Conservation (phyloP, 2,888 invertebrate genomes). For the Phyllotreta striolata region DNA sequence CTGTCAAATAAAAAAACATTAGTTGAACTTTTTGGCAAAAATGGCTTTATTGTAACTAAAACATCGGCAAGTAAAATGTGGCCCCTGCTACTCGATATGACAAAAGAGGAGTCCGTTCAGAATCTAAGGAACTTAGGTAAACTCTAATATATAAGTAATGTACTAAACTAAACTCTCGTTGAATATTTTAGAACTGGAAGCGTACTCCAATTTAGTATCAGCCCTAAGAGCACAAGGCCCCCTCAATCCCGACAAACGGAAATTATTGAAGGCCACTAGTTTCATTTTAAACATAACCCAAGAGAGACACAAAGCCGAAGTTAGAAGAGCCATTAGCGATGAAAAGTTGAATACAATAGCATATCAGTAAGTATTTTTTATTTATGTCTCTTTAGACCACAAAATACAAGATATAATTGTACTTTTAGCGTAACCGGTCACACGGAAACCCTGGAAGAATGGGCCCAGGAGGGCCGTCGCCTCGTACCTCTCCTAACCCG, state of each 20-base stretch:
- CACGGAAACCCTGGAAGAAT: slow-evolving; percentile 72
- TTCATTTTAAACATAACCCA: slow-evolving; percentile 84
- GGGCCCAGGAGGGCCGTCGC: slow-evolving; percentile 88
- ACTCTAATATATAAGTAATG: slow-evolving; percentile 16
- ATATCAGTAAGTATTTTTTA: slow-evolving; percentile 74
- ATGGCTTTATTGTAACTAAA: slow-evolving; percentile 40
- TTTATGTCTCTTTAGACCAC: no score
- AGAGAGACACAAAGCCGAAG: slow-evolving; percentile 92
- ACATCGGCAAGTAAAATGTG: slow-evolving; percentile 61
- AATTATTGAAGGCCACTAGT: slow-evolving; percentile 83
- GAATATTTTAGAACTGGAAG: slow-evolving; percentile 78
- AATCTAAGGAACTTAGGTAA: slow-evolving; percentile 87
- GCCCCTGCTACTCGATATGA: slow-evolving; percentile 83
- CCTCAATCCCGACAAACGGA: slow-evolving; percentile 83
- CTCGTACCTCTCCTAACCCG: slow-evolving; percentile 84
- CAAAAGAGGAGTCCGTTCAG: slow-evolving; percentile 88
- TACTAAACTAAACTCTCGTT: neutral
- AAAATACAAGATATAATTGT: neutral
- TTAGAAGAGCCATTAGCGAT: slow-evolving; percentile 90
- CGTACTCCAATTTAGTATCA: slow-evolving; percentile 88
- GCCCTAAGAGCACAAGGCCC: slow-evolving; percentile 93
- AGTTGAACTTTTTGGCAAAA: slow-evolving; percentile 33
- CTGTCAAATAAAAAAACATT: slow-evolving; percentile 45
- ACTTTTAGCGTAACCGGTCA: slow-evolving; percentile 69
- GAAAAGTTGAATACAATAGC: slow-evolving; percentile 89